phyloP scores from a whole-genome alignment of 2,888 invertebrate species.

The Nephrotoma appendiculata region DNA sequence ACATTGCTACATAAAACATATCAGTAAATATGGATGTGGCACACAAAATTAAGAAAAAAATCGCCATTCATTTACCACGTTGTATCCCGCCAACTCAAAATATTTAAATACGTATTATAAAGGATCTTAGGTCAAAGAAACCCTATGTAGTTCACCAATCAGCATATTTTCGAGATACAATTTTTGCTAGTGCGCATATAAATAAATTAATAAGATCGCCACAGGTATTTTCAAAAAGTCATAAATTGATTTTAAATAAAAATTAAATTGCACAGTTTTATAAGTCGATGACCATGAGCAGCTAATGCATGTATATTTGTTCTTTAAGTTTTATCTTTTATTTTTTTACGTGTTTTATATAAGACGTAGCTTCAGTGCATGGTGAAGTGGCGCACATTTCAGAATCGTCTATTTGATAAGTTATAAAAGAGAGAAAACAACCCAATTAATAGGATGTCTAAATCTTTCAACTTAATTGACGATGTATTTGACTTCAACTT shows the following conservation, averaged over 20 bases:
- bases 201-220: background rate
- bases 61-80: too few relatives aligned
- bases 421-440: too few relatives aligned
- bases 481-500: too few relatives aligned
- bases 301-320: background rate
- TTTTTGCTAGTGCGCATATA: background rate
- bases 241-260: background rate
- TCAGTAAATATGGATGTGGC: too few relatives aligned
- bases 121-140: background rate
- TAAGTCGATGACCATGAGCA: background rate
- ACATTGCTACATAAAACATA: too few relatives aligned
- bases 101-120: too few relatives aligned
- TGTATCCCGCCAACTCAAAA: too few relatives aligned
- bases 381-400: background rate
- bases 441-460: too few relatives aligned
- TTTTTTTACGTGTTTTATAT: background rate
- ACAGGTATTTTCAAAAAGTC: background rate
- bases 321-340: background rate
- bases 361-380: background rate
- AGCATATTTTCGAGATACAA: background rate
- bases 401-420: background rate
- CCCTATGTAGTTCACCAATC: background rate
- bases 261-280: background rate
- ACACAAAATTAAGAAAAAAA: too few relatives aligned
- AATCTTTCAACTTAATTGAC: too few relatives aligned